phyloP scores from a whole-genome alignment of 2,888 invertebrate genomes.

The Monoplex corrugatus region DNA sequence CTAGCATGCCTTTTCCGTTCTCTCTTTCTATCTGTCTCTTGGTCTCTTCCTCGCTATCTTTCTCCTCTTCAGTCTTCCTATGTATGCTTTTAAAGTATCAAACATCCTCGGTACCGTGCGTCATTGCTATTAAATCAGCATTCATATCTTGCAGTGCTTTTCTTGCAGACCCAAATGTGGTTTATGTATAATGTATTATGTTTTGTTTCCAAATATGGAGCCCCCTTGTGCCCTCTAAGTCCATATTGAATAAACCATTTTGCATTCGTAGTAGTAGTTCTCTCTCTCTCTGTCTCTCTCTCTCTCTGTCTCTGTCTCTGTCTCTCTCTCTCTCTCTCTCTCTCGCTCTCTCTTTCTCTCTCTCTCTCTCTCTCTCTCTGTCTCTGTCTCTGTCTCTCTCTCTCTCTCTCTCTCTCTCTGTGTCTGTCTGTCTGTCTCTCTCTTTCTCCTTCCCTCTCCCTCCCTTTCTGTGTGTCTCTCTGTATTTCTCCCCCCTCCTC shows the following conservation, averaged over 20 bases:
- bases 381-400: not conserved
- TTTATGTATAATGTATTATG: too few relatives aligned
- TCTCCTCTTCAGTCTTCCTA: not conserved
- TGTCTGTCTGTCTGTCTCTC: not conserved
- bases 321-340: not conserved
- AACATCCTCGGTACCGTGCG: too few relatives aligned
- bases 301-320: not conserved
- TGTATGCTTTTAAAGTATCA: too few relatives aligned
- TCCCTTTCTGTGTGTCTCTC: not conserved
- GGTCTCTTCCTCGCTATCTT: not conserved
- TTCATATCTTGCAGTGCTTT: too few relatives aligned
- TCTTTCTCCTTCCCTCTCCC: not conserved
- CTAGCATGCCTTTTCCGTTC: too few relatives aligned
- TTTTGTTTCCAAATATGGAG: too few relatives aligned
- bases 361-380: slow-evolving; percentile 17
- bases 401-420: slow-evolving; percentile 14
- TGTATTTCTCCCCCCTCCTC: not conserved
- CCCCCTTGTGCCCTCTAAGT: too few relatives aligned
- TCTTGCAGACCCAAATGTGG: too few relatives aligned
- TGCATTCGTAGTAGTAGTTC: too few relatives aligned
- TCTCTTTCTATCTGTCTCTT: too few relatives aligned
- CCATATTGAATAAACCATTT: too few relatives aligned
- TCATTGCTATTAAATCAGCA: too few relatives aligned
- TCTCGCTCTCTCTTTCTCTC: slow-evolving; percentile 22
- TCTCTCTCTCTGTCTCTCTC: not conserved